Percentiles rank a stretch among this genome's conserved stretches.
These are phyloP conservation scores for Leptocoma aspasia DNA, from an alignment of 2,113 vertebrate species.

Conservation along the genomic window DNA sequence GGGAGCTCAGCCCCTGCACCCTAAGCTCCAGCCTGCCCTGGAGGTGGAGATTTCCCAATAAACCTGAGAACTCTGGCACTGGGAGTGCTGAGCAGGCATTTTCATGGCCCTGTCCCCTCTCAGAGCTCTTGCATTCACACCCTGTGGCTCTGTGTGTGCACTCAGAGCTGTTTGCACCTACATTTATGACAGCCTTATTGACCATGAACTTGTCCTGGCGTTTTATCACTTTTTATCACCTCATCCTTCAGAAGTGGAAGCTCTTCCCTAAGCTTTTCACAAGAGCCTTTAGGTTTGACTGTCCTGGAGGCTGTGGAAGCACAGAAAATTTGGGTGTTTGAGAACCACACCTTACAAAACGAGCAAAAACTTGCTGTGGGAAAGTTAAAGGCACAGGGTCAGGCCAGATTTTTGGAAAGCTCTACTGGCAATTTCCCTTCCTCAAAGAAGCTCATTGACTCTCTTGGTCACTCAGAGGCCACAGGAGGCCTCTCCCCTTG, in stretches of 20 bases:
- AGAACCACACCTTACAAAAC: neutral
- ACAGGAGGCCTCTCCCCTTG: neutral
- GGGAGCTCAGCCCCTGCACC: neutral
- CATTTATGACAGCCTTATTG: neutral
- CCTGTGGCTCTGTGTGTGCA: neutral
- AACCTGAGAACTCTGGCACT: neutral
- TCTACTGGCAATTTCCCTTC: neutral
- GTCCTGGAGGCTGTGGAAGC: neutral
- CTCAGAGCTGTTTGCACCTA: neutral
- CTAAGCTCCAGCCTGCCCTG: neutral
- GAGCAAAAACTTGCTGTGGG: neutral
- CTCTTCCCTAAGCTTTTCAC: neutral
- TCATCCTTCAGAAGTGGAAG: neutral
- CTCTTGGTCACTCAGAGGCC: neutral
- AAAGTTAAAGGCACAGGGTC: neutral
- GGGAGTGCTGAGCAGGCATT: neutral
- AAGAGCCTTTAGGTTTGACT: neutral
- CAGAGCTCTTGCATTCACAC: neutral
- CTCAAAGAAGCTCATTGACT: neutral
- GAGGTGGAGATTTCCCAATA: neutral
- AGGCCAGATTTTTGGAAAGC: neutral
- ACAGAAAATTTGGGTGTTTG: neutral
- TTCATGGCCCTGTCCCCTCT: neutral
- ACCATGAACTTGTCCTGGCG: neutral
- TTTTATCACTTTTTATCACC: constrained; percentile 13